phyloP scores from a whole-genome alignment of 2,113 vertebrate species.

The Cynoglossus semilaevis region DNA sequence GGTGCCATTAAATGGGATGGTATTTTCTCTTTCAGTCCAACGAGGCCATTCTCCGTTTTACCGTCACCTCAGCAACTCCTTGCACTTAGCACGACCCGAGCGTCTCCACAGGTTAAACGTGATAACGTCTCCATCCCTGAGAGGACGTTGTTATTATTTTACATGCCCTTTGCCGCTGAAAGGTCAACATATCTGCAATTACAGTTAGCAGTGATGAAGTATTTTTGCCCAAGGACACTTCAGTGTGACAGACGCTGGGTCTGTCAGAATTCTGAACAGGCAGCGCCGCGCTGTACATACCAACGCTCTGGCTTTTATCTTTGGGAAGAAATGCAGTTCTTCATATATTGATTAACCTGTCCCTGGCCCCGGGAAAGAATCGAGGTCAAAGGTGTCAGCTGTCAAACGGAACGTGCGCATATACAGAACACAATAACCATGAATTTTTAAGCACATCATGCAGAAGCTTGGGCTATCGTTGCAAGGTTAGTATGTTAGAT shows the following conservation, averaged over 20 bases:
- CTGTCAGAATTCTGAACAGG: slow-evolving; percentile 11
- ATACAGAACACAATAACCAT: slow-evolving; percentile 25
- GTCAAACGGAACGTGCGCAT: slow-evolving; percentile 33
- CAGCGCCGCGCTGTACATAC: slow-evolving; percentile 45
- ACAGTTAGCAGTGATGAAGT: slow-evolving; percentile 37
- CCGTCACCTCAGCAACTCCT: slow-evolving; percentile 1
- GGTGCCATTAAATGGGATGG: slow-evolving; percentile 30
- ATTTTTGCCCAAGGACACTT: slow-evolving; percentile 42
- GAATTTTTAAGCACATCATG: slow-evolving; percentile 18
- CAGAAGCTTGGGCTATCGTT: slow-evolving; percentile 13
- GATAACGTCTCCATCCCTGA: slow-evolving; percentile 24
- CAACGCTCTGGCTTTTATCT: slow-evolving; percentile 22
- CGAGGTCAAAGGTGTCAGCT: slow-evolving; percentile 48
- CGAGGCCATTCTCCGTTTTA: slow-evolving; percentile 8
- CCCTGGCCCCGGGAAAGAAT: slow-evolving; percentile 19
- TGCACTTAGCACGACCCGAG: neutral
- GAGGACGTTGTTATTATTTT: slow-evolving; percentile 1
- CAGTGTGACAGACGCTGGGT: slow-evolving; percentile 32
- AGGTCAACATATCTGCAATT: slow-evolving; percentile 36
- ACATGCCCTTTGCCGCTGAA: neutral
- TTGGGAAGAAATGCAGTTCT: slow-evolving; percentile 31
- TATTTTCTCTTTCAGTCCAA: slow-evolving; percentile 19
- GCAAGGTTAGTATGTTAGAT: slow-evolving; percentile 38
- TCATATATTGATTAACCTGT: slow-evolving; percentile 63
- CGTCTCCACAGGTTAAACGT: slow-evolving; percentile 8